Percentiles rank a stretch among this genome's conserved stretches.
These are phyloP conservation scores for Diadumene lineata DNA, from an alignment of 92 coral and sea anemone genomes.

Conservation along the genomic window DNA sequence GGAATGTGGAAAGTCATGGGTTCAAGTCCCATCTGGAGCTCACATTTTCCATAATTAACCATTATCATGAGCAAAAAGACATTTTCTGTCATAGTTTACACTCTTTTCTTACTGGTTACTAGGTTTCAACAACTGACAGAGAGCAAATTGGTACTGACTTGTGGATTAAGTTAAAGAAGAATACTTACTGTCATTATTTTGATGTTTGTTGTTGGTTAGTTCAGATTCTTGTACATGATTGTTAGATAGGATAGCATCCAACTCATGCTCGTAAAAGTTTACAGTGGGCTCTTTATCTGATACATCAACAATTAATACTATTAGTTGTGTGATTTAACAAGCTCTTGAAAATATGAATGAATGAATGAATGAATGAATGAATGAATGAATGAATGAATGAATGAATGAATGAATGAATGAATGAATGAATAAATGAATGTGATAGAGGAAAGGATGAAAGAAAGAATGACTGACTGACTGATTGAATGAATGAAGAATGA, in stretches of 20 bases:
- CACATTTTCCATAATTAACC: too few species aligned
- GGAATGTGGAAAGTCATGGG: too few species aligned
- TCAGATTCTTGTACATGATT: slow-evolving; percentile 10
- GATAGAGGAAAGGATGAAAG: not conserved
- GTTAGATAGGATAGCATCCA: slow-evolving; percentile 75
- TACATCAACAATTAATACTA: not conserved
- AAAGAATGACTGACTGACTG: too few species aligned
- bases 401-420: not conserved
- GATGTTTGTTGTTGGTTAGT: not conserved
- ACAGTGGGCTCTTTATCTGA: slow-evolving; percentile 26
- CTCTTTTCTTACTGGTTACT: too few species aligned
- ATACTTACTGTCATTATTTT: slow-evolving; percentile 21
- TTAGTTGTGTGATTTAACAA: too few species aligned
- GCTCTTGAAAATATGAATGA: not conserved
- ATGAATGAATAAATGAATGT: not conserved
- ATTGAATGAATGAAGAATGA: not conserved
- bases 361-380: not conserved
- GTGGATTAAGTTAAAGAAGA: too few species aligned
- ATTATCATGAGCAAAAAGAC: too few species aligned
- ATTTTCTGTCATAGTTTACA: too few species aligned
- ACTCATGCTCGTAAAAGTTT: slow-evolving; percentile 64
- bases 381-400: not conserved
- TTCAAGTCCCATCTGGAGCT: too few species aligned
- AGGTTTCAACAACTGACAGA: too few species aligned
- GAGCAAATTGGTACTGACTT: too few species aligned